Percentiles rank a stretch among this genome's conserved stretches.
These are phyloP conservation scores for Odobenus rosmarus DNA, from an alignment of 2,113 vertebrate species.

Conservation along the genomic window DNA sequence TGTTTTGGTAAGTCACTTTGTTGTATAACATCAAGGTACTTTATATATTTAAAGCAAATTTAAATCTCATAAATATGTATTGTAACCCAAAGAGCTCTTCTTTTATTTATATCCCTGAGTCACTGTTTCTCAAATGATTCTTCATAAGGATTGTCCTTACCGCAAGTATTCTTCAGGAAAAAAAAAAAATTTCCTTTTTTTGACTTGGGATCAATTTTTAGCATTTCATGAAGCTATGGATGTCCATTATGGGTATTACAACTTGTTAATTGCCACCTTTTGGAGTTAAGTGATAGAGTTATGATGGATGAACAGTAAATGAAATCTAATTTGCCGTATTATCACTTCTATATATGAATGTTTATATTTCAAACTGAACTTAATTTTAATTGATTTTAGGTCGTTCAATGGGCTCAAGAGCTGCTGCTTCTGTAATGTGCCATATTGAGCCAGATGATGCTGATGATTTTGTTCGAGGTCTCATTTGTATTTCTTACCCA, in stretches of 20 bases:
- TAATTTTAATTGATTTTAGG: constrained; percentile 84
- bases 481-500: constrained; percentile 95
- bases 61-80: neutral
- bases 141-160: constrained; percentile 17
- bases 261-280: constrained; percentile 20
- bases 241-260: neutral
- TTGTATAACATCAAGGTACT: neutral
- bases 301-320: constrained; percentile 23
- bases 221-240: neutral
- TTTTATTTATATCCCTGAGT: constrained; percentile 20
- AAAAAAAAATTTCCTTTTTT: constrained; percentile 28
- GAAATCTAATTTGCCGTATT: constrained; percentile 16
- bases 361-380: constrained; percentile 60
- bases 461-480: constrained; percentile 87
- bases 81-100: neutral
- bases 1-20: neutral
- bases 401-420: constrained; percentile 95
- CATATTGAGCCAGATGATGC: constrained; percentile 81
- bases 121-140: neutral
- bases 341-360: constrained; percentile 20
- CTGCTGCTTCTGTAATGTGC: constrained; percentile 88
- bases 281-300: neutral
- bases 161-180: neutral
- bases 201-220: neutral
- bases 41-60: constrained; percentile 53